A percentile compares a stretch with the other conserved stretches of the same genome.
Conservation (phyloP, 2,888 invertebrate species). For the Fragum fragum region DNA sequence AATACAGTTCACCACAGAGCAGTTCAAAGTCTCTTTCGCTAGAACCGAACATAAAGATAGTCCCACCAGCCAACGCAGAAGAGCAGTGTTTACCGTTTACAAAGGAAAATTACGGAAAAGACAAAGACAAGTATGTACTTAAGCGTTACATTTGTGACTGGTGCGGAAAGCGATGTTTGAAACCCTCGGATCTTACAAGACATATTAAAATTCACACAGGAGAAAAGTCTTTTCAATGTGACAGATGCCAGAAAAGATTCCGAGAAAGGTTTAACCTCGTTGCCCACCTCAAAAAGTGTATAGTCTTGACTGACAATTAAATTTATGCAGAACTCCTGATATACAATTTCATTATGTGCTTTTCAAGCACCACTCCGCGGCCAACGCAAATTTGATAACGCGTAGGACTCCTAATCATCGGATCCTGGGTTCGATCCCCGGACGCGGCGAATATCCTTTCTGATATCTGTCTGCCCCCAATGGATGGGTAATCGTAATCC, state of each 20-base stretch:
- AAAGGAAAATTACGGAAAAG: conserved; percentile 62
- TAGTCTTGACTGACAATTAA: neutral
- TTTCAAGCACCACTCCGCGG: too few relatives aligned
- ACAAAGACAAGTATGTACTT: conserved; percentile 60
- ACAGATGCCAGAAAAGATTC: conserved; percentile 47
- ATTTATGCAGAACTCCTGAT: too few relatives aligned
- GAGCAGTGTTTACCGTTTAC: conserved; percentile 59
- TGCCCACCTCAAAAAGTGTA: conserved; percentile 45
- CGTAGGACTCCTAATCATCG: too few relatives aligned
- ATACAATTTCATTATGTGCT: too few relatives aligned
- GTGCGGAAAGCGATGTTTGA: conserved; percentile 58
- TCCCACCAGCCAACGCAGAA: conserved; percentile 49
- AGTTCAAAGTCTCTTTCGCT: conserved; percentile 17
- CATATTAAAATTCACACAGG: conserved; percentile 60
- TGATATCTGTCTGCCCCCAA: too few relatives aligned
- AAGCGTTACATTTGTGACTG: conserved; percentile 57
- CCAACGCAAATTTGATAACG: too few relatives aligned
- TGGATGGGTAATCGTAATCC: too few relatives aligned
- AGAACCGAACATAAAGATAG: conserved; percentile 46
- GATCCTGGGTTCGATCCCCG: too few relatives aligned
- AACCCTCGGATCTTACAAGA: conserved; percentile 55
- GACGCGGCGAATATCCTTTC: too few relatives aligned
- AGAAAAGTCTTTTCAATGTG: conserved; percentile 53
- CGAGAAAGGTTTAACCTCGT: conserved; percentile 51
- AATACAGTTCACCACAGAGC: neutral